These are phyloP conservation scores for Euura lappo DNA, from an alignment of 1,140 invertebrate genomes.

Conservation along the genomic window DNA sequence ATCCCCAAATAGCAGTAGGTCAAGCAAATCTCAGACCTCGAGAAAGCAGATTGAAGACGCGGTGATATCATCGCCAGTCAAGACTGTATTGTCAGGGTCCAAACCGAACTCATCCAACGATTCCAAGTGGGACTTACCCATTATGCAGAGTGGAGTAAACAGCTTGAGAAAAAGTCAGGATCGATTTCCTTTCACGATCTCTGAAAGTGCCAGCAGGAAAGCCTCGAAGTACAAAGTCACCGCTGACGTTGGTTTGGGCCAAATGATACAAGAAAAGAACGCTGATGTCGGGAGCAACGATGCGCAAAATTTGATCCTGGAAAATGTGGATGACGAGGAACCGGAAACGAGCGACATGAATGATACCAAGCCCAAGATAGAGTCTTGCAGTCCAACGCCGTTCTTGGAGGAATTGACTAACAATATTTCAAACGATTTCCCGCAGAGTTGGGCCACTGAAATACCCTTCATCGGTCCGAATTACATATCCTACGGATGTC, in stretches of 20 bases:
- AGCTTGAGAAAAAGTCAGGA: constrained; percentile 35
- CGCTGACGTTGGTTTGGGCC: not conserved
- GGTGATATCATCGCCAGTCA: not conserved
- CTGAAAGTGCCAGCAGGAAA: constrained; percentile 23
- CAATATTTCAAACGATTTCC: not conserved
- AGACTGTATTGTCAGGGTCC: not conserved
- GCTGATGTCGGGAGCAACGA: not conserved
- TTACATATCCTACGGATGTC: not conserved
- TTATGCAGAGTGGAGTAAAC: not conserved
- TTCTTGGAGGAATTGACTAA: not conserved
- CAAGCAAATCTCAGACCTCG: too few species aligned
- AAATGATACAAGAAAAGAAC: not conserved
- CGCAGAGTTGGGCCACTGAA: not conserved
- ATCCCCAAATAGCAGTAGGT: too few species aligned
- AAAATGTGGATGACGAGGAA: not conserved
- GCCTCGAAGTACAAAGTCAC: constrained; percentile 18
- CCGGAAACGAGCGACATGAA: not conserved
- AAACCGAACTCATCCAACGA: not conserved
- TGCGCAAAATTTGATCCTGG: not conserved
- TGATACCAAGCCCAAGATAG: not conserved
- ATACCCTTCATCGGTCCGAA: not conserved
- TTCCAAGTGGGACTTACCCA: not conserved
- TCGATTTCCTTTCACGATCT: constrained; percentile 48
- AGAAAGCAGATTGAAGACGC: not conserved
- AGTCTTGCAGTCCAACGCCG: not conserved